Conservation (phyloP, 2,797 vertebrate species). For the Alosa sapidissima region DNA sequence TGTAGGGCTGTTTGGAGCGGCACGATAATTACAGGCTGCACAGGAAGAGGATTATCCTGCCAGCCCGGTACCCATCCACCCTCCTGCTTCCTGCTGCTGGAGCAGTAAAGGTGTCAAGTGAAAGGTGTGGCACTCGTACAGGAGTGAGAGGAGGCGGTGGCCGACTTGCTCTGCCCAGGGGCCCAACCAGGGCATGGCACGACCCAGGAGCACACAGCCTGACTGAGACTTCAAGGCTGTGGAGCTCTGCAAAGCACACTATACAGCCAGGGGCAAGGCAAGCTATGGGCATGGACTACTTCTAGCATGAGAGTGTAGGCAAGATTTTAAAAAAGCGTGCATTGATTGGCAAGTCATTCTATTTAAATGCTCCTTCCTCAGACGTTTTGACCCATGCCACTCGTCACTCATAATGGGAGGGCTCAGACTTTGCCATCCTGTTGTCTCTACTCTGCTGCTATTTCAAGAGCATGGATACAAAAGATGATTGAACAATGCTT, state of each 20-base stretch:
- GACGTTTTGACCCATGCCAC: too few relatives aligned
- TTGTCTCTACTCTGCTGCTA: too few relatives aligned
- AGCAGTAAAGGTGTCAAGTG: background rate
- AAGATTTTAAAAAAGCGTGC: background rate
- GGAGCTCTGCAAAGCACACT: too few relatives aligned
- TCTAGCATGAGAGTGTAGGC: background rate
- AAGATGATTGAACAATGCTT: background rate
- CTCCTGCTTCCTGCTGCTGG: background rate
- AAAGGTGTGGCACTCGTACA: background rate
- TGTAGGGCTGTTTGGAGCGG: conserved; percentile 71
- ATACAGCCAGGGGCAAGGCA: too few relatives aligned
- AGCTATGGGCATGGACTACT: too few relatives aligned
- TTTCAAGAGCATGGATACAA: background rate
- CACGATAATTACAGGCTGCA: conserved; percentile 73
- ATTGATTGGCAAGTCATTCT: background rate
- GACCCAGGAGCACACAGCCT: too few relatives aligned
- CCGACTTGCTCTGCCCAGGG: background rate
- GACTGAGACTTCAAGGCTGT: too few relatives aligned
- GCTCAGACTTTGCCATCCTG: too few relatives aligned
- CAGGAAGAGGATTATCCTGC: conserved; percentile 67
- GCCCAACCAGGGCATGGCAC: background rate
- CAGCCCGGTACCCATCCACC: conserved; percentile 43
- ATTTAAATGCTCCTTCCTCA: too few relatives aligned
- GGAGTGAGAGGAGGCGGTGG: background rate
- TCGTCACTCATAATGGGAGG: too few relatives aligned